Percentiles rank a stretch among this genome's conserved stretches.
These are phyloP conservation scores for Eucidaris tribuloides DNA, from an alignment of 35 echinoderm and acorn worm genomes.

Conservation along the genomic window DNA sequence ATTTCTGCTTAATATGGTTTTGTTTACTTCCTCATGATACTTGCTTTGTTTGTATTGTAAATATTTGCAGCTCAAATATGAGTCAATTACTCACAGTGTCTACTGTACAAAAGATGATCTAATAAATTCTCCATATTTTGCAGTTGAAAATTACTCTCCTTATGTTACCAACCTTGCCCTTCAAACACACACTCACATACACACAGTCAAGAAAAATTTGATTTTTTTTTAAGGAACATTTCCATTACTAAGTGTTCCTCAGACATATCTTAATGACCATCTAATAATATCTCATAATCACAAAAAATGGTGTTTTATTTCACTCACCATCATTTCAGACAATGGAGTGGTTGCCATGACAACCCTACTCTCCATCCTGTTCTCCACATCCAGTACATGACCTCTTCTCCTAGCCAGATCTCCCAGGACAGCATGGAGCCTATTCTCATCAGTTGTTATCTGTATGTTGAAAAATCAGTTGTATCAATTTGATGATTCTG, in stretches of 20 bases:
- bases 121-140: too few species aligned
- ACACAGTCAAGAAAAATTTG: background rate
- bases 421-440: constrained; percentile 48
- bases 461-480: constrained; percentile 23
- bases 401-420: constrained; percentile 80
- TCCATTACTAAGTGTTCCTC: background rate
- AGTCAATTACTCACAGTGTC: too few species aligned
- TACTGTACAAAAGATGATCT: too few species aligned
- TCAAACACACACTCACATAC: background rate
- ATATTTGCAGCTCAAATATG: too few species aligned
- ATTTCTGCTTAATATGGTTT: too few species aligned
- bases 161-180: background rate
- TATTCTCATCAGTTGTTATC: constrained; percentile 69
- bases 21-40: too few species aligned
- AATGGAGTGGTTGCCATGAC: constrained; percentile 78
- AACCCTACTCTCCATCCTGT: constrained; percentile 57
- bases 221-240: background rate
- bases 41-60: too few species aligned
- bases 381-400: constrained; percentile 72
- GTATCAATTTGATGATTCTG: background rate
- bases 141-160: too few species aligned
- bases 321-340: constrained; percentile 89
- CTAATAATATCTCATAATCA: background rate
- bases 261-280: background rate
- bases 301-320: background rate